Conservation (phyloP, 2,113 vertebrate genomes). For the Gracilinanus agilis region DNA sequence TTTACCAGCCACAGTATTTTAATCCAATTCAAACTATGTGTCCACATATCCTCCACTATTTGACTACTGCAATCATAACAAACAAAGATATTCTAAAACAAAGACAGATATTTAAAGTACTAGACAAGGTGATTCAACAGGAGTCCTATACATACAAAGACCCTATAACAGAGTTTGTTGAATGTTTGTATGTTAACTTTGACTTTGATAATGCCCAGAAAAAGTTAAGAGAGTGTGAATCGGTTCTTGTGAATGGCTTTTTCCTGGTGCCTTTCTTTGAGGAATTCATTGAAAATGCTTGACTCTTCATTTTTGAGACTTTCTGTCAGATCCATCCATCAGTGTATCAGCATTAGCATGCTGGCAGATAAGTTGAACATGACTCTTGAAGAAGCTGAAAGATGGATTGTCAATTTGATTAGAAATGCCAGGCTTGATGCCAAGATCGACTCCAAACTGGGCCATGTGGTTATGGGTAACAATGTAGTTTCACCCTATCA, state of each 20-base stretch:
- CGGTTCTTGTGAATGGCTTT: constrained; percentile 97
- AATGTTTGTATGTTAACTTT: constrained; percentile 98
- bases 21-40: constrained; percentile 94
- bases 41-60: constrained; percentile 90
- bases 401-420: too few species aligned
- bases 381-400: too few species aligned
- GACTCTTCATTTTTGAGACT: constrained; percentile 98
- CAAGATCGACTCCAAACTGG: too few species aligned
- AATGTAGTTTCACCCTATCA: too few species aligned
- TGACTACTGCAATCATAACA: constrained; percentile 92
- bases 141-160: constrained; percentile 96
- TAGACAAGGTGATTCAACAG: constrained; percentile 91
- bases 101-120: constrained; percentile 90
- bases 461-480: too few species aligned
- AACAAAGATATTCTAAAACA: constrained; percentile 92
- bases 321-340: constrained; percentile 99
- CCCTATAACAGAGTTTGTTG: constrained; percentile 98
- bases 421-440: too few species aligned
- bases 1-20: constrained; percentile 97
- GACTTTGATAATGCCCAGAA: constrained; percentile 98
- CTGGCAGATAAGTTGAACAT: too few species aligned
- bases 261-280: constrained; percentile 97
- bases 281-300: constrained; percentile 99
- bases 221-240: constrained; percentile 96
- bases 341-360: constrained; percentile 96